Evolutionary conservation across 2,113 vertebrate species (phyloP).

Genomic region (Hydropotes inermis): DNA sequence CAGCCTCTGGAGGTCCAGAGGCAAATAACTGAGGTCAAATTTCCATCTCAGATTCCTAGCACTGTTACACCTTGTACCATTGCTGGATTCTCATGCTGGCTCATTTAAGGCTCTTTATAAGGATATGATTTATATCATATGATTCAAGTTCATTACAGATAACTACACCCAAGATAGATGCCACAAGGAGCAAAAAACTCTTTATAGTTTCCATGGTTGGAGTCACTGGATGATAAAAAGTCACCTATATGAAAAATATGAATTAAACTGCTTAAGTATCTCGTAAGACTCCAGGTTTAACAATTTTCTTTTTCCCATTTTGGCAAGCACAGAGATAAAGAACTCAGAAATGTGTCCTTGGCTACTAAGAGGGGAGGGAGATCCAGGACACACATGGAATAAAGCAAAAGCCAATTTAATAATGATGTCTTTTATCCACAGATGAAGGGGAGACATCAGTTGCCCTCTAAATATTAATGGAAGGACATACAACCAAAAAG

Average conservation of each 20-base stretch:
- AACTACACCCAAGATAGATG: not conserved
- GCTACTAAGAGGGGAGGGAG: conserved; percentile 35
- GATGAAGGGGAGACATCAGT: not conserved
- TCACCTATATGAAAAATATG: not conserved
- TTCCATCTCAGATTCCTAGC: not conserved
- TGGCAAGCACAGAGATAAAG: conserved; percentile 42
- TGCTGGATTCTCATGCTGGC: not conserved
- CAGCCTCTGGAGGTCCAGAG: not conserved
- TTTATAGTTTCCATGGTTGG: not conserved
- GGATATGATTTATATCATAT: not conserved
- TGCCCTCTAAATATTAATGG: not conserved
- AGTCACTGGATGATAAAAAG: not conserved
- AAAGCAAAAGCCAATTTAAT: conserved; percentile 47
- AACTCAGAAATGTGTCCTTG: conserved; percentile 65
- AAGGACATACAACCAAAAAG: not conserved
- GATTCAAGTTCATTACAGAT: not conserved
- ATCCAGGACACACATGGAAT: conserved; percentile 47
- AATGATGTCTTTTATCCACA: conserved; percentile 23
- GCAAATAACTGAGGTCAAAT: not conserved
- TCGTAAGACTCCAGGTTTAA: conserved; percentile 26
- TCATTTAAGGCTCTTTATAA: not conserved
- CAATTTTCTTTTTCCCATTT: conserved; percentile 39
- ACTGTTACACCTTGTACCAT: not conserved
- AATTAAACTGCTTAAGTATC: conserved; percentile 6
- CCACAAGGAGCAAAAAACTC: not conserved